A percentile compares a stretch with the other conserved stretches of the same genome.
Evolutionary conservation across 2,113 vertebrate species (phyloP).

Genomic region (Cardinalis cardinalis): DNA sequence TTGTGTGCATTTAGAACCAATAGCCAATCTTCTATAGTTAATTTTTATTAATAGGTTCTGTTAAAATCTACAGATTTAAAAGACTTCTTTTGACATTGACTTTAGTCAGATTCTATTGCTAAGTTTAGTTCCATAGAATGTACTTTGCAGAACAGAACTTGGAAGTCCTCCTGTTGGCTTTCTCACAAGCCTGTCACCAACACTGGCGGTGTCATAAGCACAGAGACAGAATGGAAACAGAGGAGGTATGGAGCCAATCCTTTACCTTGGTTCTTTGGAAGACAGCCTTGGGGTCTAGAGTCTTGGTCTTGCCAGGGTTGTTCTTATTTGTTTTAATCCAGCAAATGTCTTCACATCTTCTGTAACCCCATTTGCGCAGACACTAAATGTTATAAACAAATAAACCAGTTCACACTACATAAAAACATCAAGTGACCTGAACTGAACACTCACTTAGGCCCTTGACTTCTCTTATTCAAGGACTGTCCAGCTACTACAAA

Average conservation of each 20-base stretch:
- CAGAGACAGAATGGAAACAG: neutral
- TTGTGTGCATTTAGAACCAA: fast-evolving
- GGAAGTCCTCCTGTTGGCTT: neutral
- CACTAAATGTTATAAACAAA: slow-evolving; percentile 59
- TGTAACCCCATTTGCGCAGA: slow-evolving; percentile 96
- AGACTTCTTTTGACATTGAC: neutral
- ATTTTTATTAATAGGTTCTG: neutral
- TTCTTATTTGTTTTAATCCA: slow-evolving; percentile 99
- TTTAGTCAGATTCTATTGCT: neutral
- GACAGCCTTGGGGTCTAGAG: slow-evolving; percentile 94
- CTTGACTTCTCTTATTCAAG: neutral
- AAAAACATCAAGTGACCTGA: neutral
- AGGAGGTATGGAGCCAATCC: neutral
- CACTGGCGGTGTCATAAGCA: neutral
- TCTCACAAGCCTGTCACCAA: neutral
- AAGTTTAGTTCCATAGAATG: neutral
- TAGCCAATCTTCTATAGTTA: neutral
- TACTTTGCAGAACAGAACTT: neutral
- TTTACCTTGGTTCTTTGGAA: slow-evolving; percentile 97
- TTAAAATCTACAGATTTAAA: neutral
- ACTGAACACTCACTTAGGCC: neutral
- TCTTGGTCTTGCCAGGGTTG: slow-evolving; percentile 97
- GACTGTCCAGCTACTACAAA: neutral
- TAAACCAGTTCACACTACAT: neutral
- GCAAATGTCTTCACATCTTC: slow-evolving; percentile 97